Evolutionary conservation across 2,888 invertebrate genomes (phyloP).

Genomic region (Apamea anceps): DNA sequence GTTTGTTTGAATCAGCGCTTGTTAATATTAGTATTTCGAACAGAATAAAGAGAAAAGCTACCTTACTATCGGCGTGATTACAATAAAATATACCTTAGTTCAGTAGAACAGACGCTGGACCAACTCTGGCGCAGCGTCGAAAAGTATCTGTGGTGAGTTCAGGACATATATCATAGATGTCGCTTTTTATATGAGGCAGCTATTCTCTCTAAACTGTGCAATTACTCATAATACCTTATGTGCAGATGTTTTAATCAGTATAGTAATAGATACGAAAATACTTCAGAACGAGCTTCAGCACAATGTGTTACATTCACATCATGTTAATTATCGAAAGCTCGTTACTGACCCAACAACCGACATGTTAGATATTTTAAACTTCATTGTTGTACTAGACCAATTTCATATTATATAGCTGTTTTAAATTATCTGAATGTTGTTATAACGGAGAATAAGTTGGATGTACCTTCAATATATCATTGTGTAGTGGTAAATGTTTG

Average conservation of each 20-base stretch:
- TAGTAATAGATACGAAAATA: slow-evolving; percentile 24
- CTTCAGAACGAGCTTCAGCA: slow-evolving; percentile 14
- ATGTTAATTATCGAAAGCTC: slow-evolving; percentile 12
- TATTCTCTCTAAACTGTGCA: slow-evolving; percentile 16
- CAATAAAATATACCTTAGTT: neutral
- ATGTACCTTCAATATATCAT: slow-evolving; percentile 19
- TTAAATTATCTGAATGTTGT: slow-evolving; percentile 43
- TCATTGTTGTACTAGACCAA: slow-evolving; percentile 50
- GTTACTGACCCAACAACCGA: neutral
- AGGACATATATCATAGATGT: neutral
- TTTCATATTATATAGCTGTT: slow-evolving; percentile 41
- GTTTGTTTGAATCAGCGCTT: slow-evolving; percentile 39
- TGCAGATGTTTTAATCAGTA: slow-evolving; percentile 47
- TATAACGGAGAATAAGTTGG: slow-evolving; percentile 34
- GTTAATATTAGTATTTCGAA: slow-evolving; percentile 41
- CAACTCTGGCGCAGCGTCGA: neutral
- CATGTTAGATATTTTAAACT: slow-evolving; percentile 28
- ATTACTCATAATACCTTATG: slow-evolving; percentile 28
- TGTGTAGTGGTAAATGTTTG: slow-evolving; percentile 36
- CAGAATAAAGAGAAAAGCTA: slow-evolving; percentile 11
- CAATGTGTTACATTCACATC: slow-evolving; percentile 18
- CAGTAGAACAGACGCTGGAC: neutral
- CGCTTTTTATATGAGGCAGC: neutral
- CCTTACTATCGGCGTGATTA: neutral
- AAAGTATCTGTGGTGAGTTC: neutral